These are phyloP conservation scores for Agrotis puta DNA, from an alignment of 2,888 invertebrate species.

Conservation along the genomic window DNA sequence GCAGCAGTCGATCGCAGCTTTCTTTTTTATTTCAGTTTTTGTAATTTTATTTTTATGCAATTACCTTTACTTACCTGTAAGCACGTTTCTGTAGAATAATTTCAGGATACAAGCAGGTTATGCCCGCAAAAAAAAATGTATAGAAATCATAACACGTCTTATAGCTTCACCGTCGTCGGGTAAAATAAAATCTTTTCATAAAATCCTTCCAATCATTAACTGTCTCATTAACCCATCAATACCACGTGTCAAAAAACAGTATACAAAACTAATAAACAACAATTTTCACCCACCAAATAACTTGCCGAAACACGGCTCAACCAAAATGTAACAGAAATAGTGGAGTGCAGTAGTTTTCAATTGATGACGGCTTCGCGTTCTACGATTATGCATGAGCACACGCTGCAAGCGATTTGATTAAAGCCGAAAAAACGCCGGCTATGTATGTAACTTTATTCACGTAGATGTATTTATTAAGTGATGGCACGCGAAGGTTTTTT, in stretches of 20 bases:
- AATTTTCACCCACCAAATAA: constrained; percentile 17
- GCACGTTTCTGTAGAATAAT: too few relatives aligned
- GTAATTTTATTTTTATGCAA: too few relatives aligned
- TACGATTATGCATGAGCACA: constrained; percentile 71
- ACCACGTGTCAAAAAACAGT: constrained; percentile 7
- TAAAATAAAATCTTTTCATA: too few relatives aligned
- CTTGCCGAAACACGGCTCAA: constrained; percentile 29
- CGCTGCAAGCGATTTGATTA: constrained; percentile 75
- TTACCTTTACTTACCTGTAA: too few relatives aligned
- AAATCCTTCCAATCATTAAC: background rate
- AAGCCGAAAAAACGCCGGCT: constrained; percentile 67
- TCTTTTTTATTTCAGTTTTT: too few relatives aligned
- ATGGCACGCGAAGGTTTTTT: constrained; percentile 73
- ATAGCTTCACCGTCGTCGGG: too few relatives aligned
- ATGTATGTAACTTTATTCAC: constrained; percentile 74
- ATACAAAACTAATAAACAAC: constrained; percentile 20
- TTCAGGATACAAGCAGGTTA: too few relatives aligned
- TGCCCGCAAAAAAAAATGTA: too few relatives aligned
- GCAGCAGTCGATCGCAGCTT: too few relatives aligned
- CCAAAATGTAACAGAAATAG: constrained; percentile 49
- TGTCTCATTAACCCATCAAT: background rate
- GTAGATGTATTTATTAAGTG: constrained; percentile 81
- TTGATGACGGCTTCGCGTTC: constrained; percentile 75
- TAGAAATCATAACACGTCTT: too few relatives aligned
- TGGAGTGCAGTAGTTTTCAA: constrained; percentile 60